Base-by-base conservation (phyloP, 2,797 vertebrate genomes). In the Sparus aurata region DNA sequence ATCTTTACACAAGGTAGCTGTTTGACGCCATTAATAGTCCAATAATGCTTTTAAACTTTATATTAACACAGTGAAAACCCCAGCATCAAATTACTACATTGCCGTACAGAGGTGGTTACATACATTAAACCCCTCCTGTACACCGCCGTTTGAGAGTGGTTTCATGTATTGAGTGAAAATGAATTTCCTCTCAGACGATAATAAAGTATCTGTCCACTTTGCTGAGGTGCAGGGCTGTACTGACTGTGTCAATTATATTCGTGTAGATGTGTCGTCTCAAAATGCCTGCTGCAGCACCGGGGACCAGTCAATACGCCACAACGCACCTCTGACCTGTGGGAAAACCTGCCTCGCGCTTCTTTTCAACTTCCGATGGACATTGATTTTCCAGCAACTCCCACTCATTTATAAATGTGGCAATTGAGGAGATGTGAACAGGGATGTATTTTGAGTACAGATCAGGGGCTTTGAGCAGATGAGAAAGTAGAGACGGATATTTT, bases 131-230 rank as follows among this genome's bases (percentile, higher is more conserved):
- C 53, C 47, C 27, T 75, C 47, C 47, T 65, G 57, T 62, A 59
- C n/a, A 17, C 64, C 58, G 70, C 62, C 41, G 30, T 82, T 73
- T 75, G 38, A 87, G 72, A n/a, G 65, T 73, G 69, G 83, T 80
- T 79, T 73, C 77, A 68, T 66, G 68, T 87, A 88, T 91, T 47
- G 90, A 91, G 75, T 50, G 71, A 88, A 84, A 90, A 87, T 11
- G 12, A 90, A 92, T 90, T 92, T 91, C 80, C 87, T 89, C 85
- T 90, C 75, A 34, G 77, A 75, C 72, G 84, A 91, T 90, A 92
- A 93, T 90, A 88, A 90, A 91, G 89, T 86, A 89, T 87, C 75
- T 86, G 83, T 88, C 90, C 85, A 87, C 85, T 91, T 92, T 81
- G 79, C 78, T 57, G 85, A 86, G 74, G 87, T 79, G 79, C 73